These are phyloP conservation scores for Ectobius pallidus DNA, from an alignment of 2,888 invertebrate genomes.

Conservation along the genomic window DNA sequence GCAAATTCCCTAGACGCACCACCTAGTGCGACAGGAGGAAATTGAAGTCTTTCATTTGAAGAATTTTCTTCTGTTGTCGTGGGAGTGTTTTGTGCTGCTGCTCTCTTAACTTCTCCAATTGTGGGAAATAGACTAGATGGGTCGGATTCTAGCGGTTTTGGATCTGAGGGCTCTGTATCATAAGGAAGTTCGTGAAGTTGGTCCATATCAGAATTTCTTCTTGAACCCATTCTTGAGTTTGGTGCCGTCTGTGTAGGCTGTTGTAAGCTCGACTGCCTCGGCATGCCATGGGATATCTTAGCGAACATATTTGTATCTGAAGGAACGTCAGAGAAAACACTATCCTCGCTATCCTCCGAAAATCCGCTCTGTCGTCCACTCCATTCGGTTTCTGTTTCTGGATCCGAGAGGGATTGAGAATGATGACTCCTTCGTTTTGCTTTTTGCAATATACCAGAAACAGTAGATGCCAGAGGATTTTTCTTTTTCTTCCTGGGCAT, in stretches of 20 bases:
- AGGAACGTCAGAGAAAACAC: slow-evolving; percentile 72
- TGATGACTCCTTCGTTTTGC: slow-evolving; percentile 71
- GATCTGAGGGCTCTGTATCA: slow-evolving; percentile 20
- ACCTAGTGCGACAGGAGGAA: slow-evolving; percentile 62
- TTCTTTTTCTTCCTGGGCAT: slow-evolving; percentile 71
- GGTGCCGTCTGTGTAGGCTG: slow-evolving; percentile 48
- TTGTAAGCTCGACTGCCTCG: slow-evolving; percentile 12
- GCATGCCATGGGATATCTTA: slow-evolving; percentile 57
- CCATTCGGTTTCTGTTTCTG: slow-evolving; percentile 60
- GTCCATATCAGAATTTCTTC: slow-evolving; percentile 64
- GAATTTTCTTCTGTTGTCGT: slow-evolving; percentile 64
- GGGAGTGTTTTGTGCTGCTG: slow-evolving; percentile 43
- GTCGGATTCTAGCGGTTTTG: slow-evolving; percentile 30
- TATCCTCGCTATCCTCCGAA: slow-evolving; percentile 70
- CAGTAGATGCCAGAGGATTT: slow-evolving; percentile 79
- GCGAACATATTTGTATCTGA: slow-evolving; percentile 63
- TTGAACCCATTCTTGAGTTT: slow-evolving; percentile 51
- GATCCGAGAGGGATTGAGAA: slow-evolving; percentile 72
- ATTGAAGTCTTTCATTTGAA: slow-evolving; percentile 50
- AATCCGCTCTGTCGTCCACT: slow-evolving; percentile 68
- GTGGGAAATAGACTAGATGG: slow-evolving; percentile 69
- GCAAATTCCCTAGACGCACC: slow-evolving; percentile 83
- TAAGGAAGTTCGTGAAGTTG: slow-evolving; percentile 28
- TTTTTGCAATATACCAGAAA: slow-evolving; percentile 85
- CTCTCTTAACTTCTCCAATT: slow-evolving; percentile 73